Base-by-base conservation (phyloP, 2,888 invertebrate species). In the Silvanus unidentatus region DNA sequence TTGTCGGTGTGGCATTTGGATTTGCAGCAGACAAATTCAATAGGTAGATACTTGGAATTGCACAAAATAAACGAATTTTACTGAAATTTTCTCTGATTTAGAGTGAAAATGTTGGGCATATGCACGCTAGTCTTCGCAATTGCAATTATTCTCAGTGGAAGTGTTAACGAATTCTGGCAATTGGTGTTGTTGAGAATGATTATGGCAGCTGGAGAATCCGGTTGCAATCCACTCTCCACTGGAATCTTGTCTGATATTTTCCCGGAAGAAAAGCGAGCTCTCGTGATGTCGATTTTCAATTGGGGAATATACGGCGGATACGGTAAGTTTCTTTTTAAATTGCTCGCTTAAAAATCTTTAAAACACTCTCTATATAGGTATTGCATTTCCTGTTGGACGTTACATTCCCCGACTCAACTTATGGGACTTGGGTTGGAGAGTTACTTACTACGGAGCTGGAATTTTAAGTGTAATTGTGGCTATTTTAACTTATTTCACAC, bases 301-400 rank as follows among this genome's bases (percentile, higher is more conserved):
- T 94, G 93, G 93, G 94, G 95, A 9, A 93, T 94, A 55, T 95
- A 94, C 64, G 90, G 93, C 27, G 94, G 94, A 2, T 94, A 93
- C 59, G 93, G 93, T 61, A 52, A 54, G 56, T 40, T 32, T n/a
- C n/a, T n/a, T n/a, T n/a, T n/a, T n/a, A n/a, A n/a, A n/a, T n/a
- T n/a, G n/a, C n/a, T n/a, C 5, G 15, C n/a, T n/a, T n/a, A n/a
- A n/a, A n/a, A n/a, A n/a, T n/a, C n/a, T 12, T n/a, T 32, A 11
- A 32, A 3, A 11, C 12, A 32, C 15, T 40, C 14, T 16, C n/a
- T n/a, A n/a, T n/a, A n/a, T n/a, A 61, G 60, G 60, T 37, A 84
- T 94, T 52, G 90, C 93, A 0, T 94, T 93, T 66, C 93, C 94
- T 0, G 85, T 94, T 3, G 94, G 94, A 0, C 80, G 92, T 55